Percentiles rank a stretch among this genome's conserved stretches.
Conservation (phyloP, 2,113 vertebrate genomes). For the Sprattus sprattus region DNA sequence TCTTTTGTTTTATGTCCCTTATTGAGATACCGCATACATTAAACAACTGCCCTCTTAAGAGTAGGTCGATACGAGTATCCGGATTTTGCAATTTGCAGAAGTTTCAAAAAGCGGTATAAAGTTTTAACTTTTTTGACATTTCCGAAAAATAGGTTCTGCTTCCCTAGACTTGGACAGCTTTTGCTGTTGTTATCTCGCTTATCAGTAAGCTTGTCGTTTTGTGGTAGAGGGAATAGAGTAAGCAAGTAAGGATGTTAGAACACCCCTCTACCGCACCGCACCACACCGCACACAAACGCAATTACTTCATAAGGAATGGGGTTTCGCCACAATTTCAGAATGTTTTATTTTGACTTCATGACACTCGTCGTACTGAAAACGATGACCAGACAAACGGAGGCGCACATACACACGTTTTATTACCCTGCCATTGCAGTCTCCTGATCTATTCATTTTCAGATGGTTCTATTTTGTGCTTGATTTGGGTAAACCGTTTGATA, state of each 20-base stretch:
- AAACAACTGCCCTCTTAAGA: too few species aligned
- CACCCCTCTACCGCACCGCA: not conserved
- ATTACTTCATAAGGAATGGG: too few species aligned
- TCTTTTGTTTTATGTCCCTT: not conserved
- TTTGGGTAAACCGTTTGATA: not conserved
- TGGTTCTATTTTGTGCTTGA: not conserved
- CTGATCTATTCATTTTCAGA: not conserved
- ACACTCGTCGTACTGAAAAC: not conserved
- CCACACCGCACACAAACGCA: not conserved
- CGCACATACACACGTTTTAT: not conserved
- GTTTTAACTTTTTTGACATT: too few species aligned
- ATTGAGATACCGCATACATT: too few species aligned
- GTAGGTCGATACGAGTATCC: not conserved
- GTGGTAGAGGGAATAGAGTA: not conserved
- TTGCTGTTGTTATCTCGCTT: not conserved
- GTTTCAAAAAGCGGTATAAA: not conserved
- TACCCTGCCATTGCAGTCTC: not conserved
- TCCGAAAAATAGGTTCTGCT: not conserved
- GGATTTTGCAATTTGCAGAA: not conserved
- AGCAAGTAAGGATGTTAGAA: not conserved
- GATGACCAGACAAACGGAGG: not conserved
- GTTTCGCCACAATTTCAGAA: too few species aligned
- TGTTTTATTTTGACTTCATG: not conserved
- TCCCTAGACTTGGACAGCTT: not conserved
- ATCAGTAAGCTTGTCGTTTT: not conserved